Percentiles rank a stretch among this genome's conserved stretches.
phyloP scores from a whole-genome alignment of 2,888 invertebrate genomes.

The Andrena flavipes region DNA sequence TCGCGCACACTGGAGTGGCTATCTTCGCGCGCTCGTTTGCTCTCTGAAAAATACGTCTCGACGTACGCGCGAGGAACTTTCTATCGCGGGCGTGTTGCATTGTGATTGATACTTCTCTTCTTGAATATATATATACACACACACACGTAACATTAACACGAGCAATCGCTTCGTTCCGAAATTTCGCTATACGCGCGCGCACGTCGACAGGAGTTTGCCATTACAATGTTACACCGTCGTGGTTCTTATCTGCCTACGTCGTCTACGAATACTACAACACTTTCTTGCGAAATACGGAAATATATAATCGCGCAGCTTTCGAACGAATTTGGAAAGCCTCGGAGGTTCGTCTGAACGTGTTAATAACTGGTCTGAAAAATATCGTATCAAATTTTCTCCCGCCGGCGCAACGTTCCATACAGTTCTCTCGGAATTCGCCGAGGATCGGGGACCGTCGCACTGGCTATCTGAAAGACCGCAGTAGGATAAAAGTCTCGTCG shows the following conservation, averaged over 20 bases:
- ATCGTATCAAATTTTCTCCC: conserved; percentile 46
- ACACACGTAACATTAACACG: conserved; percentile 34
- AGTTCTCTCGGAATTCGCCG: neutral
- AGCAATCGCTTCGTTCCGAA: conserved; percentile 15
- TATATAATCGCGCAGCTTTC: conserved; percentile 9
- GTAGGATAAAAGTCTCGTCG: conserved; percentile 18
- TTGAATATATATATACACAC: neutral
- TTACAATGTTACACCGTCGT: neutral
- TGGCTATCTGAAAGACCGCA: conserved; percentile 50
- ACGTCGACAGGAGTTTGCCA: conserved; percentile 5
- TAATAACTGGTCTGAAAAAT: conserved; percentile 43
- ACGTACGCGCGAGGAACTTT: conserved; percentile 1
- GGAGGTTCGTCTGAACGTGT: neutral
- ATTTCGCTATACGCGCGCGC: conserved; percentile 8
- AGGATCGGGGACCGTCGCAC: conserved; percentile 12
- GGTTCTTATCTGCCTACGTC: neutral
- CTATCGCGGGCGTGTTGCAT: neutral
- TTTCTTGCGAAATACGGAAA: conserved; percentile 9
- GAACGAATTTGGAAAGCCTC: conserved; percentile 6
- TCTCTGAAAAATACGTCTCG: neutral
- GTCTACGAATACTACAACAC: conserved; percentile 2
- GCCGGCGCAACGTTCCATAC: neutral
- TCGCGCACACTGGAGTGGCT: neutral
- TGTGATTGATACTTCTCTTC: neutral
- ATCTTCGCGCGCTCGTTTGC: neutral